Evolutionary conservation across 1,140 invertebrate species (phyloP).

Genomic region (Brachionus asplanchnoidis): DNA sequence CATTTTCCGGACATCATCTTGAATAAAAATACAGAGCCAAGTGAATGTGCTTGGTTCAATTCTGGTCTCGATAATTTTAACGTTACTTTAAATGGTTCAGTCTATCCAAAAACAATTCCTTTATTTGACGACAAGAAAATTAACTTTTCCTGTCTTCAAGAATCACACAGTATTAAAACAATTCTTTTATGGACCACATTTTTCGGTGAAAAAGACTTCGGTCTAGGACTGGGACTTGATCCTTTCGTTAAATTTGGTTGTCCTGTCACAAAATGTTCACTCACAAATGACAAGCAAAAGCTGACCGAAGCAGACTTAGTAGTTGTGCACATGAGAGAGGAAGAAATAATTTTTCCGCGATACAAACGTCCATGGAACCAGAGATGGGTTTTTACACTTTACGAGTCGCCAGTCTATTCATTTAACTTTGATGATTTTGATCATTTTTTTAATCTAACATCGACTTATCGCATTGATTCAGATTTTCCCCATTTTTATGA

Average conservation of each 20-base stretch:
- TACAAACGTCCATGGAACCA: neutral
- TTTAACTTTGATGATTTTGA: neutral
- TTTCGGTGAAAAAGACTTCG: neutral
- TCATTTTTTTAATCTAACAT: neutral
- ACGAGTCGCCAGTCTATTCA: neutral
- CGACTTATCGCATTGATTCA: neutral
- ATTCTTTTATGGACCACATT: slow-evolving; percentile 31
- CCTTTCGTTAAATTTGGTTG: slow-evolving; percentile 1
- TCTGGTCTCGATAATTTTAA: neutral
- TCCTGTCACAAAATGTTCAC: slow-evolving; percentile 14
- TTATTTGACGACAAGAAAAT: neutral
- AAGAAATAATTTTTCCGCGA: neutral
- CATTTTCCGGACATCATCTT: neutral
- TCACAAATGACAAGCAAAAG: neutral
- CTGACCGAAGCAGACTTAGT: neutral
- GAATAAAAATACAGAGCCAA: neutral
- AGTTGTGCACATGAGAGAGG: slow-evolving; percentile 28
- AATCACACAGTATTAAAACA: neutral
- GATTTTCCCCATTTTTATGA: neutral
- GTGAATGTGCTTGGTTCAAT: neutral
- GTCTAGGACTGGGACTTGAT: neutral
- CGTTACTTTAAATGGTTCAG: neutral
- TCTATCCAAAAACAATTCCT: neutral
- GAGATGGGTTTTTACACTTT: slow-evolving; percentile 17
- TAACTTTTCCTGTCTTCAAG: neutral